phyloP scores from a whole-genome alignment of 2,888 invertebrate genomes.

The Sympetrum striolatum region DNA sequence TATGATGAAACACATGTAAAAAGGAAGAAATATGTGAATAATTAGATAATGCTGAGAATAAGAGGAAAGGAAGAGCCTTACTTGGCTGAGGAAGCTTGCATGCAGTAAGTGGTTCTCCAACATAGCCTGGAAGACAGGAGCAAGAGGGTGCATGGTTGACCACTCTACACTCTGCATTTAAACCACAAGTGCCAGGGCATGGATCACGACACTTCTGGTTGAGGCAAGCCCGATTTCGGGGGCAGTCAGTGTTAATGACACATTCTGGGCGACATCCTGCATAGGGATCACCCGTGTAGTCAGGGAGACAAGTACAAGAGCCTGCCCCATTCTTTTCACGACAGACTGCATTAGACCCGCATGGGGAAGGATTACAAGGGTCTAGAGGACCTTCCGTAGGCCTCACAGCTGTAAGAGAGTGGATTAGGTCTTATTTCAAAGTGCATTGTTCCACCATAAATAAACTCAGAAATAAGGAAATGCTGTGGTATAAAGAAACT shows the following conservation, averaged over 20 bases:
- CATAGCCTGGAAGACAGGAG: conserved; percentile 74
- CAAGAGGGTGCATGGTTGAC: conserved; percentile 80
- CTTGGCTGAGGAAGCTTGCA: conserved; percentile 62
- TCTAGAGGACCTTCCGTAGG: conserved; percentile 69
- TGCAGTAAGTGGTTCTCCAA: conserved; percentile 74
- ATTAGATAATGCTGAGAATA: neutral
- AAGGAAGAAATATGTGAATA: too few relatives aligned
- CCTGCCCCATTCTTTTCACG: conserved; percentile 76
- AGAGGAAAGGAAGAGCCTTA: conserved; percentile 53
- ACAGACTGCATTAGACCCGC: conserved; percentile 82
- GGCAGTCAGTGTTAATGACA: conserved; percentile 78
- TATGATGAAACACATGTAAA: neutral
- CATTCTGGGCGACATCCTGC: conserved; percentile 82
- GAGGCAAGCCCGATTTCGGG: conserved; percentile 73
- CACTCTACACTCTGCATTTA: conserved; percentile 78
- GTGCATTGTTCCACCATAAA: neutral
- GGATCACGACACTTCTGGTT: conserved; percentile 81
- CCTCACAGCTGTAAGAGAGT: conserved; percentile 54
- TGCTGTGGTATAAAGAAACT: neutral
- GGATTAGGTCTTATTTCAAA: neutral
- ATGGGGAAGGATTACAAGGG: conserved; percentile 84
- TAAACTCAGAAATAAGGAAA: neutral
- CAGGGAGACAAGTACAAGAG: conserved; percentile 76
- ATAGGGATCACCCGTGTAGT: conserved; percentile 80
- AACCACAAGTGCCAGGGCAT: conserved; percentile 78